phyloP scores from a whole-genome alignment of 2,113 vertebrate genomes.

The Daubentonia madagascariensis region DNA sequence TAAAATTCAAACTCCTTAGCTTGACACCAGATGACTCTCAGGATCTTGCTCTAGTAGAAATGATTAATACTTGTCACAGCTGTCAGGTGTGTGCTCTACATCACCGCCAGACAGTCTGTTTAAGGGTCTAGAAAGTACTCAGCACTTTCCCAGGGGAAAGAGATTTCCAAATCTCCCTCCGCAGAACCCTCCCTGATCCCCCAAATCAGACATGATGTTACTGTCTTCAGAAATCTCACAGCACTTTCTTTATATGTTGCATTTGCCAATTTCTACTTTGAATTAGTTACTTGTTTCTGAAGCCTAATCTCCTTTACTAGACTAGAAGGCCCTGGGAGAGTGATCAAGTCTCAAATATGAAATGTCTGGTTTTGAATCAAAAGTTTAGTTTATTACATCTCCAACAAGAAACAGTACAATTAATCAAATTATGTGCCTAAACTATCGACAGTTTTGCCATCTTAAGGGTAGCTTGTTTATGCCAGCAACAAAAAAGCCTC shows the following conservation, averaged over 20 bases:
- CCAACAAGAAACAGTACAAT: too few species aligned
- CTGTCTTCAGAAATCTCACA: neutral
- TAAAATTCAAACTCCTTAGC: neutral
- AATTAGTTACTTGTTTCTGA: neutral
- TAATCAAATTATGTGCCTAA: too few species aligned
- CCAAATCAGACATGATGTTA: neutral
- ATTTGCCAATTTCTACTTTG: neutral
- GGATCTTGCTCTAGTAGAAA: fast-evolving
- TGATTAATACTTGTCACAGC: neutral
- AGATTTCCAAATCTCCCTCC: too few species aligned
- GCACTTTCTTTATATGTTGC: neutral
- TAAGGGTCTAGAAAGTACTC: neutral
- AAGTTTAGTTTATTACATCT: too few species aligned
- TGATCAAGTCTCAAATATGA: neutral
- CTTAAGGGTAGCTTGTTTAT: too few species aligned
- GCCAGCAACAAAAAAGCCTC: too few species aligned
- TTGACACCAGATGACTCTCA: neutral
- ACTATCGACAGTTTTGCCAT: too few species aligned
- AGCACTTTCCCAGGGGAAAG: neutral
- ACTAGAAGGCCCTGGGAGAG: neutral
- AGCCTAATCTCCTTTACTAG: neutral
- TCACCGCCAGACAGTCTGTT: neutral
- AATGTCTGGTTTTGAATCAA: too few species aligned
- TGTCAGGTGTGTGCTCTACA: neutral
- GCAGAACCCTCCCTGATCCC: neutral